Evolutionary conservation across 2,888 invertebrate genomes (phyloP), one percentile per base, ranked within the genome.

Genomic region (Mimas tiliae): DNA sequence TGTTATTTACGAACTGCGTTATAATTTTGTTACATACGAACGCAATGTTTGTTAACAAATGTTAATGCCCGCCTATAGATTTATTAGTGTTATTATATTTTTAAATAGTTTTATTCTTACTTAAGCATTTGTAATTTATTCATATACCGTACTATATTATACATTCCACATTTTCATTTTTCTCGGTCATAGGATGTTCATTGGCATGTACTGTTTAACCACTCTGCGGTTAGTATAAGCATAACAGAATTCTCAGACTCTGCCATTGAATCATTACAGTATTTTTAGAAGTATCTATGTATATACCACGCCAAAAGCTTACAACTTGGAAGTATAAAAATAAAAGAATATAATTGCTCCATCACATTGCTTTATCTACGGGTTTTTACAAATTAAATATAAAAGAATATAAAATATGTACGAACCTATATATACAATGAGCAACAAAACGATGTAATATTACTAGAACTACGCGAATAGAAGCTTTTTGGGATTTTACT

Each of bases 1-100:
- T 72, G 50, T 50, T 65, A 50, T 74, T 78, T 71, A 65, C 38
- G 45, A 64, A 64, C 48, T 70, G 65, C 4, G 42, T 47, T 33
- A 27, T 62, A 19, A 64, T 67, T 63, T 53, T 65, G 52, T 65
- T 14, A 67, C 27, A 33, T 63, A 66, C 38, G 19, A 1, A 33
- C 19, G 8, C 45, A 58, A 58, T 42, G 11, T 58, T 21, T 19
- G 58, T 58, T 58, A 58, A 42, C 19, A 48, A 21, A 16, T 27
- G 27, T 27, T 1, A 3, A 3, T 42, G 42, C 58, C 58, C 58
- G 58, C 58, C 58, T 42, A 33, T 58, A 51, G 14, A 38, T 51
- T 62, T 50, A 65, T 58, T 50, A 47, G n/a, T 50, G 19, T 19
- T 47, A 65, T 58, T 42, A 4, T 27, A 27, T 27, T 16, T 50